Evolutionary conservation across 2,888 invertebrate genomes (phyloP).

Genomic region (Netelia fuscicornis): DNA sequence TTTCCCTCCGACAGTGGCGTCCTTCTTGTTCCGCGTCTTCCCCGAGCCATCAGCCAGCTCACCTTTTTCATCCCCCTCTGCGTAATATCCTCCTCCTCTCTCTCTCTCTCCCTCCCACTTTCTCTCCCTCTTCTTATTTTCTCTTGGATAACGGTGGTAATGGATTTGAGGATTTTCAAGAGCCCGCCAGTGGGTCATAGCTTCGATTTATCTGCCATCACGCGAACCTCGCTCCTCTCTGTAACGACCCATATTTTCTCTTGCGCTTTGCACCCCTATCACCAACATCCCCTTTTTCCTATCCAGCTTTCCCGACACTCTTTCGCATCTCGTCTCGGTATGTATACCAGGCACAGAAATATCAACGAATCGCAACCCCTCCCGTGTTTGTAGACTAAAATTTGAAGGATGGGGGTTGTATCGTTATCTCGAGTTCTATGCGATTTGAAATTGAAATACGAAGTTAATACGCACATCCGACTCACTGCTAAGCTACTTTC

Average conservation of each 20-base stretch:
- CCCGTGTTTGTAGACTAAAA: too few relatives aligned
- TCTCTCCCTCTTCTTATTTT: constrained; percentile 16
- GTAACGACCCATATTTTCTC: constrained; percentile 65
- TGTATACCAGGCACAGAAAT: not conserved
- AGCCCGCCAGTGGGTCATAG: constrained; percentile 59
- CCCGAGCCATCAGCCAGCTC: constrained; percentile 34
- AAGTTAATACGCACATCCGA: too few relatives aligned
- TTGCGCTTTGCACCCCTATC: constrained; percentile 29
- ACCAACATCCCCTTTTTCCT: not conserved
- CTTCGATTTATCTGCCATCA: constrained; percentile 68
- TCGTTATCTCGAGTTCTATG: too few relatives aligned
- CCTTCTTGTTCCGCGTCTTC: constrained; percentile 13
- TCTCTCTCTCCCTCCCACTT: not conserved
- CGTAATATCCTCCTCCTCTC: constrained; percentile 3
- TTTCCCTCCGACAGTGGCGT: not conserved
- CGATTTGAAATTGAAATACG: too few relatives aligned
- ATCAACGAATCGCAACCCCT: not conserved
- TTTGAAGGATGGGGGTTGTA: too few relatives aligned
- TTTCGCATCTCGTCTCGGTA: not conserved
- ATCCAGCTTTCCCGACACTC: constrained; percentile 3
- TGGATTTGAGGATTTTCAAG: constrained; percentile 67
- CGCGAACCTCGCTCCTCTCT: constrained; percentile 15
- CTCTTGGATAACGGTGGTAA: constrained; percentile 60
- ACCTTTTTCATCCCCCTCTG: constrained; percentile 48
- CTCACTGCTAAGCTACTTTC: too few relatives aligned